Evolutionary conservation across 2,888 invertebrate species (phyloP), one percentile per base, ranked within the genome.

Genomic region (Lycaena phlaeas): DNA sequence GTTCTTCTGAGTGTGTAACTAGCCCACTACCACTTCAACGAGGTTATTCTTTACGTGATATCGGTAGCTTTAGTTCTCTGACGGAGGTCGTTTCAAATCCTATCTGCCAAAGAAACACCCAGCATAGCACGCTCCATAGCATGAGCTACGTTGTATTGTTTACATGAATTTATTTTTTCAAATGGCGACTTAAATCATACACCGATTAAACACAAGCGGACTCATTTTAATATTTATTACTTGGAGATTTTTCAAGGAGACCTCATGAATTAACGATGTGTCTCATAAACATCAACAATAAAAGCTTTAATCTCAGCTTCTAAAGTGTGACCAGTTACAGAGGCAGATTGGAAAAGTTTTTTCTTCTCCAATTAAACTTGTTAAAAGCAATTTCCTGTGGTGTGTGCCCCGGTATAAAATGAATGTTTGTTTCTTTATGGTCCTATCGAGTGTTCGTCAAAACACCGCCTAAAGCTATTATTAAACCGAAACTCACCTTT

Each of bases 311-410:
- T 72, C 68, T 68, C 59, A 47, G 56, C 58, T 61, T 68, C 69
- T 65, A 65, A 69, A 69, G 67, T 66, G 61, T 58, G 56, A 54
- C 61, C 61, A 68, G 69, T 71, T 64, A 75, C 70, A 77, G 75
- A 72, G 68, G 76, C 68, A 76, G 74, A 78, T 79, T 79, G 78
- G 75, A 76, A 79, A 79, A 79, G 70, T 77, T 79, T 74, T 78
- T 77, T 76, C 76, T 78, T 76, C 63, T 74, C 74, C 75, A 79
- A 78, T 79, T 78, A 78, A 77, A 79, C 59, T 81, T 78, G 78
- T 77, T 78, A 70, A 63, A 75, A 74, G 74, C 71, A 74, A 76
- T 78, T 78, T 78, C 72, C 73, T 59, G 54, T 45, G 45, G 44
- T 22, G 26, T 38, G 27, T 27, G 30, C 63, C 57, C 57, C 56